Conservation (phyloP, 2,113 vertebrate species). For the Gyps fulvus region DNA sequence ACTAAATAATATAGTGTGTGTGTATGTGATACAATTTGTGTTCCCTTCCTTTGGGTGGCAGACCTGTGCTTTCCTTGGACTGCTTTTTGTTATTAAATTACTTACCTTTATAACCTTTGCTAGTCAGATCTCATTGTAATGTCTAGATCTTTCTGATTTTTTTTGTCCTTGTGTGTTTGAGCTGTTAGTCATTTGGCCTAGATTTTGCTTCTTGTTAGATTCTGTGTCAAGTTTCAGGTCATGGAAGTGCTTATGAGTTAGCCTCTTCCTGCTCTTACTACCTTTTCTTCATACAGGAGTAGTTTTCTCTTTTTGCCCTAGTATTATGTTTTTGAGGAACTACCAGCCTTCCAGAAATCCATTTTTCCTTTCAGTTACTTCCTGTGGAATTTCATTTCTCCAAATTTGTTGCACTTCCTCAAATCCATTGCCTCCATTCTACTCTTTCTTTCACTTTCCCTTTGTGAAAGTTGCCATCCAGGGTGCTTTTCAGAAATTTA, state of each 20-base stretch:
- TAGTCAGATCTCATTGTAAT: neutral
- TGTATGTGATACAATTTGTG: neutral
- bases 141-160: neutral
- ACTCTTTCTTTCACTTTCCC: neutral
- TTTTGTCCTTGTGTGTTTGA: neutral
- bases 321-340: neutral
- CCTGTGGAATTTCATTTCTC: neutral
- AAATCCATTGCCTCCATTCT: neutral
- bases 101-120: neutral
- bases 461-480: neutral
- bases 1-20: neutral
- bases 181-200: neutral
- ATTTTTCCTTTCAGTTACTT: neutral
- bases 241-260: neutral
- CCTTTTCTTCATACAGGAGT: neutral
- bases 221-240: neutral
- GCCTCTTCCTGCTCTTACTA: neutral
- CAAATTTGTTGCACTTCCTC: neutral
- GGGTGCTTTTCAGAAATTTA: neutral
- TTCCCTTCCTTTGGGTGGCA: constrained; percentile 38
- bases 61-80: neutral
- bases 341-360: neutral
- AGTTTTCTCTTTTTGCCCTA: neutral
- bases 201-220: neutral
- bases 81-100: neutral